Evolutionary conservation across 1,140 invertebrate species (phyloP), one percentile per base, ranked within the genome.

Genomic region (Batillaria attramentaria): DNA sequence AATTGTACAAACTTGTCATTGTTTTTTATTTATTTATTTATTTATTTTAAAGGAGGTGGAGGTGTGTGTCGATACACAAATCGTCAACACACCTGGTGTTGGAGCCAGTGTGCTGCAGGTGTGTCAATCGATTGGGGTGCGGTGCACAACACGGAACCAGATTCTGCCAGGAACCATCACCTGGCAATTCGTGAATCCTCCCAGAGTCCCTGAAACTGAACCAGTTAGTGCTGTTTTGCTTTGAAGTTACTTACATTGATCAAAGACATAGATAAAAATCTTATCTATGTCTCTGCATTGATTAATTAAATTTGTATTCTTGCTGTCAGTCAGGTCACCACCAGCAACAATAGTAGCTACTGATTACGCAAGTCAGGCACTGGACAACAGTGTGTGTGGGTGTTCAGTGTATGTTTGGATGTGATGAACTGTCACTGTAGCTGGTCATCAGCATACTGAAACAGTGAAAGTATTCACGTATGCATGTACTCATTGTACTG

Each of bases 71-170:
- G 68, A 70, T 28, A 70, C 35, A 24, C 24, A 42, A 24, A 18
- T 70, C 3, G 28, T 70, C 39, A 70, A 70, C 39, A 70, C 41
- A 24, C 35, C 68, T 42, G 68, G 68, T 70, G 68, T 70, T 1
- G 68, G 68, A 3, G 35, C 68, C 18, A 70, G 39, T 70, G 68
- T 70, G 24, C 8, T 70, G 31, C 68, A 70, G 37, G 37, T 42
- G n/a, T 70, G 68, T 70, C 37, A 70, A 39, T n/a, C 4, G 3
- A 39, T 70, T 39, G 68, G 68, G 18, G 68, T 42, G 41, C 68
- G 37, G 24, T 70, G 68, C 37, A 41, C 68, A n/a, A 42, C 37
- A 42, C 68, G 41, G 20, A 24, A 39, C 6, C 68, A 70, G 39
- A 10, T 70, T 18, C 39, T 70, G 13, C 24, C 35, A n/a, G 31